Conservation (phyloP, 1,140 invertebrate genomes). For the Vanessa tameamea region DNA sequence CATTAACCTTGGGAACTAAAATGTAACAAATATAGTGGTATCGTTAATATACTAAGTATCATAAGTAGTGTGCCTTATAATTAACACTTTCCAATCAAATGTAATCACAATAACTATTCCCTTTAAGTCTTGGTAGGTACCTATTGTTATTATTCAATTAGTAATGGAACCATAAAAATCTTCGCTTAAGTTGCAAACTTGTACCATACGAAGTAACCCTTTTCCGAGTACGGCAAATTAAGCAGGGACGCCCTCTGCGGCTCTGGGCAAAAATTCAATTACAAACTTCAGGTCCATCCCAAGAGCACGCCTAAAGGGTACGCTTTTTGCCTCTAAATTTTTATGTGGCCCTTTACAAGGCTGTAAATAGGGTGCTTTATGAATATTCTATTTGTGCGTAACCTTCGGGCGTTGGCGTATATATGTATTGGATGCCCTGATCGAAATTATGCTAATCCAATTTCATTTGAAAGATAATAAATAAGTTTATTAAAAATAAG, state of each 20-base stretch:
- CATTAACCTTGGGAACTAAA: too few species aligned
- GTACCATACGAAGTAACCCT: constrained; percentile 57
- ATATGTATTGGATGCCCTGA: neutral
- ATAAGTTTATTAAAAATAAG: too few species aligned
- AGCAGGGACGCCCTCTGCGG: constrained; percentile 77
- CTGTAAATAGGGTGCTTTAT: constrained; percentile 77
- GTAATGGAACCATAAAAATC: neutral
- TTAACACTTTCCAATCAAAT: too few species aligned
- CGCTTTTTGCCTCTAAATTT: constrained; percentile 76
- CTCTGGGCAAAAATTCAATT: constrained; percentile 79
- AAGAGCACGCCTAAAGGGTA: constrained; percentile 72
- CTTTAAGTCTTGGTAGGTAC: too few species aligned
- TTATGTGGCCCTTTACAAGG: constrained; percentile 77
- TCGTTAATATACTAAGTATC: too few species aligned
- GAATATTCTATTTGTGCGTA: constrained; percentile 74
- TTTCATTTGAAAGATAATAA: too few species aligned
- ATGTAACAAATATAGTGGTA: too few species aligned
- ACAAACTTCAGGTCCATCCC: constrained; percentile 75
- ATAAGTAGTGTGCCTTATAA: too few species aligned
- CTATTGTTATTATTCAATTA: too few species aligned
- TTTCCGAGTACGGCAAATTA: constrained; percentile 75
- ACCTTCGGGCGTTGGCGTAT: constrained; percentile 49
- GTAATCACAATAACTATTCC: too few species aligned
- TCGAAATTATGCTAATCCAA: neutral
- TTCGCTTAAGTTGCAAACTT: constrained; percentile 39